A percentile compares a stretch with the other conserved stretches of the same genome.
Evolutionary conservation across 2,797 vertebrate genomes (phyloP).

Genomic region (Chloroceryle amazona): DNA sequence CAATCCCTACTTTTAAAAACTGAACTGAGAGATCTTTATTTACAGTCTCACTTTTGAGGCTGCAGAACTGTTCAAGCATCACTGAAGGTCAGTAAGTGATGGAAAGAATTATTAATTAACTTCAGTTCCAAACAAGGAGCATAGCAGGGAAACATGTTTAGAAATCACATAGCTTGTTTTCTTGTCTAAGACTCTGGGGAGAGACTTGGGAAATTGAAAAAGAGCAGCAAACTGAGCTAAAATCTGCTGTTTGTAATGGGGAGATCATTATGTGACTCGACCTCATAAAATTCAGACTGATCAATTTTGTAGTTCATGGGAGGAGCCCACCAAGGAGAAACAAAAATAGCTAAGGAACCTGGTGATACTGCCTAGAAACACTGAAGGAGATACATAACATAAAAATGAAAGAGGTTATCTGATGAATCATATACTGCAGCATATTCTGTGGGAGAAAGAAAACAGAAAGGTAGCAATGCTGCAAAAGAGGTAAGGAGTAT

Average conservation of each 20-base stretch:
- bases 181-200: conserved; percentile 8
- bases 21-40: neutral
- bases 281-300: neutral
- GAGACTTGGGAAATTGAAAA: neutral
- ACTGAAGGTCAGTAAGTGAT: neutral
- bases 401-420: neutral
- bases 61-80: neutral
- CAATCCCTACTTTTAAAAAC: neutral
- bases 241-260: neutral
- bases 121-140: neutral
- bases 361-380: neutral
- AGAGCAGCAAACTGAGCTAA: neutral
- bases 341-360: neutral
- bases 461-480: neutral
- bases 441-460: neutral
- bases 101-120: conserved; percentile 13
- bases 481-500: neutral
- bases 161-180: neutral
- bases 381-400: neutral
- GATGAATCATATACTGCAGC: neutral
- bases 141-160: neutral
- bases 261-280: neutral
- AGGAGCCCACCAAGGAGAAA: neutral
- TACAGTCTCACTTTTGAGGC: neutral
- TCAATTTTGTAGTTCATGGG: neutral